Evolutionary conservation across 2,888 invertebrate species (phyloP).

Genomic region (Leptinotarsa rubiginosa): DNA sequence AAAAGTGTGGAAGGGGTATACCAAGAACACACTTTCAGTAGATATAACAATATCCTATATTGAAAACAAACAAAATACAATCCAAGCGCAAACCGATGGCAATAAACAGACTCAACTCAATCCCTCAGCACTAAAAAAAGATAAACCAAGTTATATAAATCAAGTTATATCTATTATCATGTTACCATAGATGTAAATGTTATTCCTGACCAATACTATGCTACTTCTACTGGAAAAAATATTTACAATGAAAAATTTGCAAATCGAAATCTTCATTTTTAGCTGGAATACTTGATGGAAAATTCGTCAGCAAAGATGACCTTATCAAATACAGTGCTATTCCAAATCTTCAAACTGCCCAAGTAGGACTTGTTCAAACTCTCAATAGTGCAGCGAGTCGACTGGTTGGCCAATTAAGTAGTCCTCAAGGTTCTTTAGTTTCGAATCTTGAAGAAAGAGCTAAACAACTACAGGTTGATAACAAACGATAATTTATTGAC

Average conservation of each 20-base stretch:
- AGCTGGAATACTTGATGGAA: conserved; percentile 82
- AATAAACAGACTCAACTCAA: too few relatives aligned
- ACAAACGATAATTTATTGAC: conserved; percentile 40
- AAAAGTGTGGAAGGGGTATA: too few relatives aligned
- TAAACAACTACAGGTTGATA: conserved; percentile 59
- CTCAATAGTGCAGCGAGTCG: conserved; percentile 75
- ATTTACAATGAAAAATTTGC: neutral
- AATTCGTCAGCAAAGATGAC: conserved; percentile 77
- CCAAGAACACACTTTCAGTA: too few relatives aligned
- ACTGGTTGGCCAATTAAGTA: conserved; percentile 75
- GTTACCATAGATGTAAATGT: too few relatives aligned
- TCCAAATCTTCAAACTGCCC: conserved; percentile 74
- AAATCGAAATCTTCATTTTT: neutral
- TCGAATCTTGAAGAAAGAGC: conserved; percentile 74
- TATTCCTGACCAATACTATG: too few relatives aligned
- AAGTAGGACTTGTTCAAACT: conserved; percentile 77
- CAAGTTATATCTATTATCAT: too few relatives aligned
- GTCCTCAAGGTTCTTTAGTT: conserved; percentile 77
- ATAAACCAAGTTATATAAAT: too few relatives aligned
- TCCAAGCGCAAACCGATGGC: too few relatives aligned
- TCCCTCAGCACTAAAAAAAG: too few relatives aligned
- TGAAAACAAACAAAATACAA: too few relatives aligned
- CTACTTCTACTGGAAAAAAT: too few relatives aligned
- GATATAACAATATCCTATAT: too few relatives aligned
- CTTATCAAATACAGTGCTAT: conserved; percentile 75